Evolutionary conservation across 1,140 invertebrate genomes (phyloP), one percentile per base, ranked within the genome.

Genomic region (Thereuonema tuberculata): DNA sequence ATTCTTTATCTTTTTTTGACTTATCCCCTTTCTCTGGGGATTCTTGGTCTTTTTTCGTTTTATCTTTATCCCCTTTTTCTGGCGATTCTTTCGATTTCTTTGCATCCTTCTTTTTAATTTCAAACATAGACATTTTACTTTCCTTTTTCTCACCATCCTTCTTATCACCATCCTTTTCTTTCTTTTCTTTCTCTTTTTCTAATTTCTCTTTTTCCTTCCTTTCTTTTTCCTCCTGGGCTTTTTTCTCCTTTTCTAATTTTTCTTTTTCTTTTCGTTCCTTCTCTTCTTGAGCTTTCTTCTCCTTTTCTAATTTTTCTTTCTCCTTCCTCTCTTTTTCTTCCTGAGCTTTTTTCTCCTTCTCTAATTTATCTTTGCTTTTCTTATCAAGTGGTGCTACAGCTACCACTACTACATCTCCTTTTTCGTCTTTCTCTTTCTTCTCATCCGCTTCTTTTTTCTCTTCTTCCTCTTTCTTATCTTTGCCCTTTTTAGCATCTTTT

Each of bases 11-110:
- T 61, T 63, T 31, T 65, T 65, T 46, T 61, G 61, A 3, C 75
- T 53, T 75, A 73, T 59, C 17, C 49, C 24, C 23, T 23, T 21
- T 20, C 9, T 23, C 60, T 55, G n/a, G n/a, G n/a, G n/a, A n/a
- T n/a, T n/a, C n/a, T n/a, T n/a, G n/a, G n/a, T n/a, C n/a, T n/a
- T n/a, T n/a, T n/a, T n/a, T n/a, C n/a, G n/a, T n/a, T n/a, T n/a
- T n/a, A n/a, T n/a, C n/a, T n/a, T n/a, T n/a, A n/a, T n/a, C n/a
- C n/a, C n/a, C n/a, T n/a, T n/a, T n/a, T n/a, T n/a, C n/a, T n/a
- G n/a, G n/a, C n/a, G n/a, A n/a, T n/a, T n/a, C n/a, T n/a, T n/a
- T n/a, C n/a, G n/a, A n/a, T n/a, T n/a, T n/a, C n/a, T n/a, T n/a
- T n/a, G n/a, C n/a, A n/a, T n/a, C n/a, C n/a, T n/a, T n/a, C n/a